Evolutionary conservation across 2,888 invertebrate genomes (phyloP), one percentile per base, ranked within the genome.

Genomic region (Ennomos fuscantarius): DNA sequence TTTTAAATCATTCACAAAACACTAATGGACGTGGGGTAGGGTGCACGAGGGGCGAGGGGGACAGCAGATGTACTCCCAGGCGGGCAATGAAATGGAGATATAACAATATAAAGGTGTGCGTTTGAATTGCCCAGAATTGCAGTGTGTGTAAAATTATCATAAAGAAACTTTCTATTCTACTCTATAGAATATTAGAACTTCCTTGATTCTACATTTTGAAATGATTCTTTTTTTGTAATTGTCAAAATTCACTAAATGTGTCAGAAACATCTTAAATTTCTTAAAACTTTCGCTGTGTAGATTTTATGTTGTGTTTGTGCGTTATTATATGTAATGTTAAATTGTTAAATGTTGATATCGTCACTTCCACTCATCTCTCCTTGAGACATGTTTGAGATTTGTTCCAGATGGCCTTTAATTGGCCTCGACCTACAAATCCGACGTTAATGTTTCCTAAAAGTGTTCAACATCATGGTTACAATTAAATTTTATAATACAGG

Each of bases 1-100:
- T 92, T 92, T 92, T 92, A 92, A 92, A 92, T 92, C 91, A 92
- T 92, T 92, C 92, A 92, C 92, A 92, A 92, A 92, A 92, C 91
- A 92, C 92, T 92, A 91, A 92, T 92, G 91, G 91, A 91, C 90
- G 90, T 84, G 86, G 90, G 84, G 88, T 74, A 77, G 77, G 81
- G 79, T 59, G 79, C 69, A 76, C 56, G 65, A 65, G 62, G 58
- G 66, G 67, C 65, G 69, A 64, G 73, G 76, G 76, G 77, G 72
- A 72, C 72, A 73, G 84, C 84, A 86, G 89, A 84, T 87, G 86
- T 82, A 86, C 76, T 89, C 90, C 88, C 89, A 69, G 72, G 85
- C 81, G 84, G 78, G 90, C 91, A 88, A 89, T 90, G 88, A 90
- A 91, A 89, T 87, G 81, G 82, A 87, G 88, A 88, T 89, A 88